Conservation (phyloP, 2,888 invertebrate species). For the Drosophila yooni region DNA sequence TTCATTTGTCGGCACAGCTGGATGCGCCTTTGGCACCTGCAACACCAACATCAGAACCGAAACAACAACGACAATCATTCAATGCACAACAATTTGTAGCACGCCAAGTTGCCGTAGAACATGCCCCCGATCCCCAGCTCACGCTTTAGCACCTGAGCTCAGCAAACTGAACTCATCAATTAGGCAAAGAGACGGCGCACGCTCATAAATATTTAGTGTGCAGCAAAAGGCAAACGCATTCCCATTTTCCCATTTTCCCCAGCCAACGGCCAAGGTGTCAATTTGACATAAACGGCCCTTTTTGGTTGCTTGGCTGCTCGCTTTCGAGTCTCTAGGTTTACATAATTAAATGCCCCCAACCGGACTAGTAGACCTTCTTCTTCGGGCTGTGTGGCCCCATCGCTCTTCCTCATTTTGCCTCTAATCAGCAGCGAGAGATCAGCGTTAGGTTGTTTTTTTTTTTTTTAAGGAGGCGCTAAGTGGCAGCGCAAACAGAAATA, state of each 20-base stretch:
- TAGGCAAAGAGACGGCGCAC: conserved; percentile 67
- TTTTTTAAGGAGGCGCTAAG: conserved; percentile 72
- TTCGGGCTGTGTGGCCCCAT: background rate
- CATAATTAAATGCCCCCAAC: conserved; percentile 72
- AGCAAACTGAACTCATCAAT: conserved; percentile 73
- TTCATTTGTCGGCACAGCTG: conserved; percentile 79
- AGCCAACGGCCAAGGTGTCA: conserved; percentile 67
- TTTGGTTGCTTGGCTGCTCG: background rate
- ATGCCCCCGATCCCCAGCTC: background rate
- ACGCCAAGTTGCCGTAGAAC: conserved; percentile 51
- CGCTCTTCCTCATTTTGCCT: background rate
- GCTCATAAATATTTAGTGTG: conserved; percentile 79
- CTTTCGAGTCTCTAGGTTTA: conserved; percentile 60
- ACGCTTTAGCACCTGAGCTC: conserved; percentile 58
- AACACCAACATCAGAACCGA: conserved; percentile 31
- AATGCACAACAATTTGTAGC: conserved; percentile 62
- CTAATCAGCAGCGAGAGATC: conserved; percentile 59
- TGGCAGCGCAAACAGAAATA: conserved; percentile 64
- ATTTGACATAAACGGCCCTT: conserved; percentile 78
- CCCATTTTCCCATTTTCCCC: conserved; percentile 33
- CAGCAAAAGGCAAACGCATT: conserved; percentile 36
- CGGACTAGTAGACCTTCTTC: conserved; percentile 29
- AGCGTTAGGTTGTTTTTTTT: conserved; percentile 31
- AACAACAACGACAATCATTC: conserved; percentile 30
- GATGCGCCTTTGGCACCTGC: conserved; percentile 77